Conservation (phyloP, 2,888 invertebrate species). For the Papilio protenor region DNA sequence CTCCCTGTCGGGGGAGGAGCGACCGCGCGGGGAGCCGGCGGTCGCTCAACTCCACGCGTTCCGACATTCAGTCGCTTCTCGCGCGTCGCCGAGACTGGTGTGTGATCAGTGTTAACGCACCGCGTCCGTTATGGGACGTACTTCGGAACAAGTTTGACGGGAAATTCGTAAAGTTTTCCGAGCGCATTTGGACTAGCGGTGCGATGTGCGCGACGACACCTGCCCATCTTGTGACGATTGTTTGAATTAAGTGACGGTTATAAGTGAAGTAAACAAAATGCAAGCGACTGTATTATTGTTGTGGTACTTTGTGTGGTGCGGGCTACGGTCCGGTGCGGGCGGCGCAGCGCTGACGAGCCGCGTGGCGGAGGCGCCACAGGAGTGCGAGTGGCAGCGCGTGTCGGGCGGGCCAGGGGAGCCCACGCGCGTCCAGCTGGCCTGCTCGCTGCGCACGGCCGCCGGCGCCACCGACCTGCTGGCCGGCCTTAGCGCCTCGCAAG, state of each 20-base stretch:
- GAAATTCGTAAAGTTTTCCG: conserved; percentile 81
- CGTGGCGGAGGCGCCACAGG: conserved; percentile 87
- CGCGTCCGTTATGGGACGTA: conserved; percentile 80
- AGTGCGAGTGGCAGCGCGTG: conserved; percentile 89
- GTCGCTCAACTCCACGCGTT: conserved; percentile 75
- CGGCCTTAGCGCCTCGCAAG: conserved; percentile 86
- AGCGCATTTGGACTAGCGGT: conserved; percentile 73
- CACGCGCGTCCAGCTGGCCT: conserved; percentile 85
- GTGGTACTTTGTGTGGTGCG: conserved; percentile 73
- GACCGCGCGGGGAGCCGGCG: conserved; percentile 74
- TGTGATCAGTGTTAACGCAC: conserved; percentile 57
- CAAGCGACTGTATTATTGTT: conserved; percentile 78
- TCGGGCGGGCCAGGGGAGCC: conserved; percentile 82
- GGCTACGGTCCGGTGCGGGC: conserved; percentile 70
- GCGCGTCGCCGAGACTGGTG: conserved; percentile 64
- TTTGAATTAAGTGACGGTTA: conserved; percentile 80
- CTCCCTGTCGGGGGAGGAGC: conserved; percentile 80
- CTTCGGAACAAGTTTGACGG: conserved; percentile 84
- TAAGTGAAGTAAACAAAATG: conserved; percentile 79
- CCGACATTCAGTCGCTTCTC: conserved; percentile 74
- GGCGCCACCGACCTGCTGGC: conserved; percentile 87
- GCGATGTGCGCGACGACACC: conserved; percentile 78
- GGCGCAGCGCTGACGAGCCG: conserved; percentile 80
- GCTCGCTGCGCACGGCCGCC: conserved; percentile 87
- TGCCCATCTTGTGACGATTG: conserved; percentile 70